Conservation (phyloP, 37 sponge, comb jelly and placozoan genomes). For the Halichondria panicea region DNA sequence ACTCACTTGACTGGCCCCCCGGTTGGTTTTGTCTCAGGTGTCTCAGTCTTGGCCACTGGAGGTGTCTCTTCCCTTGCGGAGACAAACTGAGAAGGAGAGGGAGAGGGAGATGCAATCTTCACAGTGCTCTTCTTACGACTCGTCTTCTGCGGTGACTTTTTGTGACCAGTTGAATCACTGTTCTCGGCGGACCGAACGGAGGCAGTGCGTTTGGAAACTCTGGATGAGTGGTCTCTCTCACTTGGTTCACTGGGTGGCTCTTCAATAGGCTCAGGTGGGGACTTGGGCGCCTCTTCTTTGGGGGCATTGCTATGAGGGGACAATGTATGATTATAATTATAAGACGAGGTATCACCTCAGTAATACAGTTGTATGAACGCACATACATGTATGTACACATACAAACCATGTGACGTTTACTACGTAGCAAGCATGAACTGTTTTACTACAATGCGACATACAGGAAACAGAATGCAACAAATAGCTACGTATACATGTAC, state of each 20-base stretch:
- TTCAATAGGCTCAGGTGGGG: neutral
- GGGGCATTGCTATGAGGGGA: neutral
- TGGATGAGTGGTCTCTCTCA: neutral
- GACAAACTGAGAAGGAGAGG: too few relatives aligned
- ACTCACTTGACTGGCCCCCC: too few relatives aligned
- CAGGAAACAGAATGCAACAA: too few relatives aligned
- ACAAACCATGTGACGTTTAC: too few relatives aligned
- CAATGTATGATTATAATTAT: neutral
- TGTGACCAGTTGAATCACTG: neutral
- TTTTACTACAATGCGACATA: too few relatives aligned
- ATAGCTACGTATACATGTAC: too few relatives aligned
- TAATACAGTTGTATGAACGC: neutral
- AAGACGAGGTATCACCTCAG: neutral
- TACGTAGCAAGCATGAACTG: too few relatives aligned
- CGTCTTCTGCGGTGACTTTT: neutral
- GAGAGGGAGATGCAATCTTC: neutral
- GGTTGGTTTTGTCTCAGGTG: too few relatives aligned
- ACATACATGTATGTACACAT: too few relatives aligned
- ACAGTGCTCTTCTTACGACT: neutral
- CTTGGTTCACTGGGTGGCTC: neutral
- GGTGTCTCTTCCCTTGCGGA: too few relatives aligned
- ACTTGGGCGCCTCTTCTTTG: neutral
- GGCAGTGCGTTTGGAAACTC: neutral
- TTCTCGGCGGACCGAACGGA: slow-evolving; percentile 10
- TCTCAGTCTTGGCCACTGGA: too few relatives aligned